Conservation (phyloP, 2,888 invertebrate species). For the Sipha maydis region DNA sequence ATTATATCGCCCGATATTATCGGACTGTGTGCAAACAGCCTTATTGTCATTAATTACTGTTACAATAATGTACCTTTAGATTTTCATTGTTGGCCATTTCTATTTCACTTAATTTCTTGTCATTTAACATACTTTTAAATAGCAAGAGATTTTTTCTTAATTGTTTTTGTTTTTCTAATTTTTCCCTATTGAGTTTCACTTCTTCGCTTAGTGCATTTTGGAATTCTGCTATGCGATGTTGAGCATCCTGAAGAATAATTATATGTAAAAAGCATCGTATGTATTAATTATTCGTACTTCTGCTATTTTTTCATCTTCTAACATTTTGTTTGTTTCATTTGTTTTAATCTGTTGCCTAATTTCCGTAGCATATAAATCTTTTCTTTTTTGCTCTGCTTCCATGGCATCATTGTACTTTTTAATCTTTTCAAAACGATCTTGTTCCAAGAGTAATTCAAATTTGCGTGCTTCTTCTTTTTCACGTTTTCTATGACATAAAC, state of each 20-base stretch:
- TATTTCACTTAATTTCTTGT: slow-evolving; percentile 21
- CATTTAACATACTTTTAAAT: slow-evolving; percentile 6
- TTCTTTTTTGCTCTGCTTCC: slow-evolving; percentile 69
- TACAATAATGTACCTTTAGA: neutral
- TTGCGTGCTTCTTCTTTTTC: slow-evolving; percentile 69
- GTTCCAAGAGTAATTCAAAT: slow-evolving; percentile 78
- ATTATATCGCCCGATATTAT: too few species aligned
- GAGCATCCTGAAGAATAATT: slow-evolving; percentile 25
- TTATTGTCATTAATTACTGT: neutral
- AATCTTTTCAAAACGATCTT: slow-evolving; percentile 73
- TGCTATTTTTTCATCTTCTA: neutral
- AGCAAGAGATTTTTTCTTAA: slow-evolving; percentile 36
- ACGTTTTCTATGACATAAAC: slow-evolving; percentile 65
- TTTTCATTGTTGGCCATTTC: slow-evolving; percentile 7
- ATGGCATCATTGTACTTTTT: slow-evolving; percentile 71
- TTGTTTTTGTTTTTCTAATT: slow-evolving; percentile 20
- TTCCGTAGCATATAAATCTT: slow-evolving; percentile 68
- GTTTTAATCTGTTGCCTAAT: slow-evolving; percentile 70
- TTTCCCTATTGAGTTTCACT: slow-evolving; percentile 11
- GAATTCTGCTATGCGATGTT: neutral
- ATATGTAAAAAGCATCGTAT: neutral
- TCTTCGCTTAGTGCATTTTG: slow-evolving; percentile 10
- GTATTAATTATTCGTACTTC: neutral
- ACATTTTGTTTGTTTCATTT: slow-evolving; percentile 68
- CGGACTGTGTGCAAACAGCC: too few species aligned